These are phyloP conservation scores for Vesta saturnalis DNA, from an alignment of 2,888 invertebrate genomes.

Conservation along the genomic window DNA sequence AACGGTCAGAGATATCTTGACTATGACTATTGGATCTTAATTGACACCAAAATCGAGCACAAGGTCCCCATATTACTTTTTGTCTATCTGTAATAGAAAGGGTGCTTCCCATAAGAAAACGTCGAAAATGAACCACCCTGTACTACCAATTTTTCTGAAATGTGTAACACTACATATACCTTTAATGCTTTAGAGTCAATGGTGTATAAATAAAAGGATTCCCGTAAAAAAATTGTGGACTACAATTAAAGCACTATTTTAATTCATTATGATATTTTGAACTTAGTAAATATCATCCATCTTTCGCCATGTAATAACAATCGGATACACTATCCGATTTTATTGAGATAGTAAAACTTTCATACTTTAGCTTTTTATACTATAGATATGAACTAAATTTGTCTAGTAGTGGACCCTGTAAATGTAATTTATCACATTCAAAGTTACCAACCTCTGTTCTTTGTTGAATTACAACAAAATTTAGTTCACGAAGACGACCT, in stretches of 20 bases:
- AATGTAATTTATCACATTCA: background rate
- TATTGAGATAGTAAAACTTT: background rate
- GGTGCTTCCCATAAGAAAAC: no score
- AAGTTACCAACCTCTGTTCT: background rate
- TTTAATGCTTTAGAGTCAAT: constrained; percentile 1
- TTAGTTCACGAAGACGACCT: constrained; percentile 11
- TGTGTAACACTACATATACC: background rate
- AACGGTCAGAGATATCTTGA: no score
- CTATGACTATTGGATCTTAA: no score
- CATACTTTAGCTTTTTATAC: constrained; percentile 3
- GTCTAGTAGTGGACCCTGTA: constrained; percentile 1
- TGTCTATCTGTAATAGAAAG: no score
- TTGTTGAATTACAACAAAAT: constrained; percentile 1
- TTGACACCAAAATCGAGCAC: no score
- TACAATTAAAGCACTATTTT: constrained; percentile 2
- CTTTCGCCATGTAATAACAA: background rate
- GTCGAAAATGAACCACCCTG: no score
- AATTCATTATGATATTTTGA: background rate
- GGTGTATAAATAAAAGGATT: background rate
- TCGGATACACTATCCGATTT: background rate
- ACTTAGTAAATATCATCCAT: background rate
- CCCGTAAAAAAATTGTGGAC: background rate
- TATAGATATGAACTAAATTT: background rate
- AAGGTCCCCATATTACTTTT: no score
- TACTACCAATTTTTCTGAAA: background rate